A percentile compares a stretch with the other conserved stretches of the same genome.
Evolutionary conservation across 2,113 vertebrate species (phyloP).

Genomic region (Pluvialis apricaria): DNA sequence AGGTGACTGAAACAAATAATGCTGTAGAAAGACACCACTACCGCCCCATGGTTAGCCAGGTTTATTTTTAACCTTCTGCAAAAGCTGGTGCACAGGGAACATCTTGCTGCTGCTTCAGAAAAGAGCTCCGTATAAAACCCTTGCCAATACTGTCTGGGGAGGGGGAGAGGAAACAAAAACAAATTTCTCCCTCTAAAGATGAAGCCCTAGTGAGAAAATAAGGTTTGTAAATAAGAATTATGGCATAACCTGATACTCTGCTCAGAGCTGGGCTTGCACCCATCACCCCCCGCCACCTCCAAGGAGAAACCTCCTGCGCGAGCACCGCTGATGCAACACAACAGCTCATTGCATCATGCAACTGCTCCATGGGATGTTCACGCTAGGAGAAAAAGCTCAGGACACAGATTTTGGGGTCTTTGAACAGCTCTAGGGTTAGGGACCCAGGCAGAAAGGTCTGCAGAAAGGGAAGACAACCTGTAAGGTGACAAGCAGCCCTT

Average conservation of each 20-base stretch:
- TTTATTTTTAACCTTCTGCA: background rate
- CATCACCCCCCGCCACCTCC: fast-evolving
- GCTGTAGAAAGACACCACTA: background rate
- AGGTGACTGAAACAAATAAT: background rate
- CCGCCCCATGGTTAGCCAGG: background rate
- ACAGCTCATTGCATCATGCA: constrained; percentile 7
- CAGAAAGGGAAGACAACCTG: no score
- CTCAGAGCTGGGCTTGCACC: background rate
- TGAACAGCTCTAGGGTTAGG: background rate
- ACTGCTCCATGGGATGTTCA: background rate
- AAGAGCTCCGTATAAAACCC: background rate
- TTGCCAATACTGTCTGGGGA: background rate
- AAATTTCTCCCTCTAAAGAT: background rate
- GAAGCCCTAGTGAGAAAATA: background rate
- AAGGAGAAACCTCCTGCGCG: fast-evolving
- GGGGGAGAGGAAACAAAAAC: background rate
- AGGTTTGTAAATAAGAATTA: background rate
- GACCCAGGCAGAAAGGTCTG: background rate
- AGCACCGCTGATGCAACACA: background rate
- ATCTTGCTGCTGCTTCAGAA: background rate
- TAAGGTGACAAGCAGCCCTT: background rate
- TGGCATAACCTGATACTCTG: background rate
- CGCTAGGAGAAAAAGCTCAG: background rate
- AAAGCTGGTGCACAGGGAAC: background rate
- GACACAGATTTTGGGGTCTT: background rate